Base-by-base conservation (phyloP, 2,797 vertebrate species). In the Dendrocincla tyrannina region DNA sequence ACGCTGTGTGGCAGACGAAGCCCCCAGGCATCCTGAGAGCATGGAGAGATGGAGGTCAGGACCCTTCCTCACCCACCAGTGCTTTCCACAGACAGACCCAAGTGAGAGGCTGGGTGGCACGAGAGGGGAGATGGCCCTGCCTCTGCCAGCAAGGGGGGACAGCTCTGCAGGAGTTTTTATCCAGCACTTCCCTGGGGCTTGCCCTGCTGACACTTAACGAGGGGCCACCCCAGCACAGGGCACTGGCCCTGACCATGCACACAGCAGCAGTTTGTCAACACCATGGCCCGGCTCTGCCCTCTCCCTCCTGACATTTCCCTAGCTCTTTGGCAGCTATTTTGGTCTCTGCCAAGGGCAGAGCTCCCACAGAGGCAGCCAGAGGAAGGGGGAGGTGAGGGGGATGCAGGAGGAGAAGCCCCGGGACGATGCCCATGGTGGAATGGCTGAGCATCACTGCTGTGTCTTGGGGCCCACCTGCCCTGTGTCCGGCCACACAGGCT, bases 21-120 rank as follows among this genome's bases (percentile, higher is more conserved):
- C 35, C 30, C 33, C 20, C 15, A 30, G 23, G 11, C 20, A 18
- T 19, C 7, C 0, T 0, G 1, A n/a, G 0, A 2, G 16, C 23
- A 44, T 0, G 3, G 17, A 39, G 16, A 42, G 23, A 58, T 0
- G 7, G 24, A 35, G 27, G 27, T 23, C 39, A 55, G 52, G 58
- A 68, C n/a, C 20, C 11, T 67, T 46, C 17, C 24, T 30, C 41
- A n/a, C 49, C 41, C 7, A 6, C 33, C 32, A 59, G 2, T 2
- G 55, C 50, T 18, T 60, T 13, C 42, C 25, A 32, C 1, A 1
- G 23, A 20, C 0, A 39, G 55, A 52, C 25, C 17, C 25, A 35
- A 44, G 60, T 0, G 9, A 4, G 5, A 67, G n/a, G 35, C 10
- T 59, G 44, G 49, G 27, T 50, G 2, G 49, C 47, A 46, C 6